Percentiles rank a stretch among this genome's conserved stretches.
Evolutionary conservation across 2,113 vertebrate species (phyloP).

Genomic region (Noturus placidus): DNA sequence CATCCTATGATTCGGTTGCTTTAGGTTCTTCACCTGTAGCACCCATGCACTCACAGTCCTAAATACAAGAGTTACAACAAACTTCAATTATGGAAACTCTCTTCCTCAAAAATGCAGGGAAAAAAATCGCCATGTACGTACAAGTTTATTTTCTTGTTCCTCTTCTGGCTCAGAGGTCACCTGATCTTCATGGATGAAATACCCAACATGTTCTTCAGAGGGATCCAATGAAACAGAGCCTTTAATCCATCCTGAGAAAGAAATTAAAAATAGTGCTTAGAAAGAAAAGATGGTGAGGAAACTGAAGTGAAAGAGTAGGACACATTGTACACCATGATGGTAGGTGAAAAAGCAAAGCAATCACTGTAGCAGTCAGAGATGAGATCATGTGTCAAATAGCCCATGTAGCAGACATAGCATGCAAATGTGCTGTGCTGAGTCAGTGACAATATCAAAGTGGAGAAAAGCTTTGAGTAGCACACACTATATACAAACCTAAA

Average conservation of each 20-base stretch:
- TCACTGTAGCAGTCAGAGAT: conserved; percentile 13
- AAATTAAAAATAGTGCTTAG: neutral
- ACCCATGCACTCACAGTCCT: neutral
- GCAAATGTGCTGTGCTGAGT: conserved; percentile 27
- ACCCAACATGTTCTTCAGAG: conserved; percentile 85
- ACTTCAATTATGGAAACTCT: neutral
- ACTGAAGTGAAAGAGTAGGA: neutral
- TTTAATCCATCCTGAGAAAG: conserved; percentile 84
- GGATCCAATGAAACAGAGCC: conserved; percentile 81
- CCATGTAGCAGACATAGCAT: conserved; percentile 33
- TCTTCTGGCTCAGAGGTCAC: conserved; percentile 90
- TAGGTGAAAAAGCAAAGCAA: neutral
- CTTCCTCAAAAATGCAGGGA: neutral
- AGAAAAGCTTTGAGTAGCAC: conserved; percentile 30
- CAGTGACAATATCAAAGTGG: neutral
- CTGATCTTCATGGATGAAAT: conserved; percentile 88
- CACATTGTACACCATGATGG: neutral
- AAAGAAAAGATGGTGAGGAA: neutral
- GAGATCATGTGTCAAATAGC: neutral
- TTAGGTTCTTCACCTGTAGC: conserved; percentile 14
- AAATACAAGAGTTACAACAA: neutral
- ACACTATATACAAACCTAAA: conserved; percentile 44
- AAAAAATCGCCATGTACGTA: conserved; percentile 55
- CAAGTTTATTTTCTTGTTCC: conserved; percentile 82
- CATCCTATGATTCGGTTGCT: neutral